Evolutionary conservation across 2,888 invertebrate species (phyloP).

Genomic region (Cephonodes hylas): DNA sequence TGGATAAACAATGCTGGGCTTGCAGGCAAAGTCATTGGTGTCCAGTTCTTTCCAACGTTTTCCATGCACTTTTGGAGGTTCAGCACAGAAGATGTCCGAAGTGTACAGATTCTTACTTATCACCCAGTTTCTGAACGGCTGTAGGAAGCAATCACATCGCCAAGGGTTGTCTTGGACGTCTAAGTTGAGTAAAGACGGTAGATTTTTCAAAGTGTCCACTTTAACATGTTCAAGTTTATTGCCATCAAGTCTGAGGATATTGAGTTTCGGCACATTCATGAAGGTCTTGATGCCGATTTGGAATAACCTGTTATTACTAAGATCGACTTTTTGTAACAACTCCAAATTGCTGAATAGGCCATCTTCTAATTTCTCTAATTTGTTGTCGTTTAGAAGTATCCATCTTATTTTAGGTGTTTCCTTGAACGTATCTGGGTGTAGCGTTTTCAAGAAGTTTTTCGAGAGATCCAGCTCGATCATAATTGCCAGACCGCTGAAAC

Average conservation of each 20-base stretch:
- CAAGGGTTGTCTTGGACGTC: conserved; percentile 91
- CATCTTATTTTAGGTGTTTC: conserved; percentile 87
- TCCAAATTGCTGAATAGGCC: conserved; percentile 88
- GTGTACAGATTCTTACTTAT: conserved; percentile 87
- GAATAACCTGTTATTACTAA: conserved; percentile 88
- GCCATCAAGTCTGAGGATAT: conserved; percentile 85
- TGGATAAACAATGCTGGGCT: conserved; percentile 87
- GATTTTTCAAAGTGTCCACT: conserved; percentile 83
- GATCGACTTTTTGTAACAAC: conserved; percentile 87
- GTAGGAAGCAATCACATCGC: conserved; percentile 93
- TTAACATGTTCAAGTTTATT: conserved; percentile 87
- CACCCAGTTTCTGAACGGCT: conserved; percentile 89
- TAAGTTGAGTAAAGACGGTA: conserved; percentile 86
- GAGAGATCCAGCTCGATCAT: conserved; percentile 92
- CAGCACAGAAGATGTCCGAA: conserved; percentile 86
- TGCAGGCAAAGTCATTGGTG: conserved; percentile 90
- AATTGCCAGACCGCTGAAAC: conserved; percentile 88
- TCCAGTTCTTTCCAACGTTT: conserved; percentile 87
- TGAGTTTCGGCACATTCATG: conserved; percentile 84
- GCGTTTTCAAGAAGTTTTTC: conserved; percentile 84
- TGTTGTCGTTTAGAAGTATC: conserved; percentile 88
- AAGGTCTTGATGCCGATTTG: conserved; percentile 87
- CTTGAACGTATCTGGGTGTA: conserved; percentile 86
- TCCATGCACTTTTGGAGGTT: conserved; percentile 85
- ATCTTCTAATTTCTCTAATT: conserved; percentile 86